Evolutionary conservation across 2,113 vertebrate genomes (phyloP), one percentile per base, ranked within the genome.

Genomic region (Drymodes brunneopygia): DNA sequence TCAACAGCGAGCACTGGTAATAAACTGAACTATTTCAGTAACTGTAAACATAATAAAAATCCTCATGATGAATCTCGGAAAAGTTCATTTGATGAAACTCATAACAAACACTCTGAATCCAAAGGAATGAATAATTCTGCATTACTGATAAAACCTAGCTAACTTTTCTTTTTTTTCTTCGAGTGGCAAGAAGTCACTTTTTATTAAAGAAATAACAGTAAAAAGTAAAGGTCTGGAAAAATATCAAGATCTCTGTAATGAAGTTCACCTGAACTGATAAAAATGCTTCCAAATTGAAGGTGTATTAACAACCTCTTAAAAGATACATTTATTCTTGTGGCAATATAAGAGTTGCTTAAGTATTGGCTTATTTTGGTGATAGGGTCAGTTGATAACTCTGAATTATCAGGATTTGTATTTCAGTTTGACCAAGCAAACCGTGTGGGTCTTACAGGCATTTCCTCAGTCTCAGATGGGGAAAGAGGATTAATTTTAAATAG

Each of bases 1-100:
- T 92, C 73, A 87, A 61, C 72, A 87, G 70, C 65, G 75, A 84
- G 66, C 73, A 84, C 66, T 45, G 38, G 35, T 53, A 86, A 53
- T 78, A 86, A 96, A 54, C 57, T 17, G 44, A 91, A 84, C 65
- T 89, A 60, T 87, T 95, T 89, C 71, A 44, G 53, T 81, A 89
- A 75, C 53, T 56, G 57, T 89, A 96, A 94, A 94, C 57, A 60
- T 69, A 88, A 91, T 92, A 81, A 91, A 92, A 94, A 61, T 61
- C 84, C 36, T 79, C 35, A 42, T 79, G 57, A 95, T 86, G 64
- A 90, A 82, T 69, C 71, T 90, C 45, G 36, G 86, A 79, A 45
- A 91, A 87, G 53, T 89, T 92, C 25, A 67, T 84, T 95, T 95
- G 90, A 78, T 94, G 61, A 72, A 95, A 92, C 67, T 92, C 82